phyloP scores from a whole-genome alignment of 23 tunicate genomes.

The Corella eumyota region DNA sequence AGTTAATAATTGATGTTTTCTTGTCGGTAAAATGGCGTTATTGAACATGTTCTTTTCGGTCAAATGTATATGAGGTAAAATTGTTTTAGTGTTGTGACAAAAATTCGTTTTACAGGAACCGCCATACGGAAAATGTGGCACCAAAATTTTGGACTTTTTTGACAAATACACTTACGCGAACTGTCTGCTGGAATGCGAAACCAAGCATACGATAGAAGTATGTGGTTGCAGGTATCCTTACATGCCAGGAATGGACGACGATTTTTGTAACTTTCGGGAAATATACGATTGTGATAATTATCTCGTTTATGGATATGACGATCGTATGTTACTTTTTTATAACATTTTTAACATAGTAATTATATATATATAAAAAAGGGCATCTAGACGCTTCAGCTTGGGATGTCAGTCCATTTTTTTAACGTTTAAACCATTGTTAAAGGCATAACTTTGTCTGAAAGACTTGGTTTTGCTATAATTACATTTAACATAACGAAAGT shows the following conservation, averaged over 20 bases:
- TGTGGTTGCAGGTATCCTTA: slow-evolving; percentile 38
- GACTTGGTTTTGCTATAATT: too few relatives aligned
- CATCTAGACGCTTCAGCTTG: background rate
- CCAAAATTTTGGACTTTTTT: slow-evolving; percentile 12
- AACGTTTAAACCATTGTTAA: too few relatives aligned
- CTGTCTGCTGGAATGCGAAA: slow-evolving; percentile 42
- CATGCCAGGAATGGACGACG: slow-evolving; percentile 24
- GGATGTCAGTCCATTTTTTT: background rate
- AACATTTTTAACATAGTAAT: too few relatives aligned
- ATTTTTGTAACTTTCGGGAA: slow-evolving; percentile 3
- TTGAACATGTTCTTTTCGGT: too few relatives aligned
- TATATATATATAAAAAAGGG: background rate
- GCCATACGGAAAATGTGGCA: slow-evolving; percentile 60
- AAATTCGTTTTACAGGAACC: slow-evolving; percentile 47
- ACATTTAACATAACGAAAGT: too few relatives aligned
- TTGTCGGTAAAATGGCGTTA: too few relatives aligned
- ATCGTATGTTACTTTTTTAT: too few relatives aligned
- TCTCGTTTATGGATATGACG: too few relatives aligned
- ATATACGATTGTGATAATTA: background rate
- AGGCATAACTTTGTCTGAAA: too few relatives aligned
- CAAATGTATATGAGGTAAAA: too few relatives aligned
- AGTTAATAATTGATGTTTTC: background rate
- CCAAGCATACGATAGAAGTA: slow-evolving; percentile 6
- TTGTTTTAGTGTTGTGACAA: too few relatives aligned
- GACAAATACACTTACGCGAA: slow-evolving; percentile 20